These are phyloP conservation scores for Latheticus oryzae DNA, from an alignment of 2,888 invertebrate species.

Conservation along the genomic window DNA sequence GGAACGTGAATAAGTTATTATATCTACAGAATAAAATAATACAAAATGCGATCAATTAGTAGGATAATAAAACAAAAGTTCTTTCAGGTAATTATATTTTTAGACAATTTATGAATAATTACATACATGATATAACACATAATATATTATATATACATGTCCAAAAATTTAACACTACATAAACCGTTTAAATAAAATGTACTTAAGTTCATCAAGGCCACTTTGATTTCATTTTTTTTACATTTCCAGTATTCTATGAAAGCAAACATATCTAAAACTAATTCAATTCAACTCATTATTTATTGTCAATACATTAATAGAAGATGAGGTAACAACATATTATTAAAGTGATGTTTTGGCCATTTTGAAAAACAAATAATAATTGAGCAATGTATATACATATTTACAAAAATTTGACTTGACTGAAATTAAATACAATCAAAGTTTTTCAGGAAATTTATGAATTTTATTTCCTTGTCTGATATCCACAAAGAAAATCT, in stretches of 20 bases:
- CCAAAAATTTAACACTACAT: conserved; percentile 54
- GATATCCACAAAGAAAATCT: no score
- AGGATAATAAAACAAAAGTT: no score
- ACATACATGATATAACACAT: conserved; percentile 58
- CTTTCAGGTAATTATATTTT: conserved; percentile 44
- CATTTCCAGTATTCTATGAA: conserved; percentile 43
- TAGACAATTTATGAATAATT: conserved; percentile 56
- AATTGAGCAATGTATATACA: conserved; percentile 54
- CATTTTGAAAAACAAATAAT: conserved; percentile 26
- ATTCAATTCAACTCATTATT: no score
- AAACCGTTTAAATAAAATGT: conserved; percentile 50
- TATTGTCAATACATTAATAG: conserved; percentile 45
- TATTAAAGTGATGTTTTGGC: conserved; percentile 27
- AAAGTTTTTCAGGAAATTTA: no score
- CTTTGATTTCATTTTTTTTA: conserved; percentile 50
- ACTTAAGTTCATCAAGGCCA: conserved; percentile 57
- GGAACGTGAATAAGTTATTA: no score
- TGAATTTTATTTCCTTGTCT: no score
- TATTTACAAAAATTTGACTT: conserved; percentile 47
- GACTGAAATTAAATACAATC: conserved; percentile 25
- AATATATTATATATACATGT: conserved; percentile 53
- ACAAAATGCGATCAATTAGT: no score
- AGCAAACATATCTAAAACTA: no score
- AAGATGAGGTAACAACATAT: conserved; percentile 34
- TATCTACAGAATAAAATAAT: no score